Evolutionary conservation across 2,113 vertebrate species (phyloP), one percentile per base, ranked within the genome.

Genomic region (Butorides virescens): DNA sequence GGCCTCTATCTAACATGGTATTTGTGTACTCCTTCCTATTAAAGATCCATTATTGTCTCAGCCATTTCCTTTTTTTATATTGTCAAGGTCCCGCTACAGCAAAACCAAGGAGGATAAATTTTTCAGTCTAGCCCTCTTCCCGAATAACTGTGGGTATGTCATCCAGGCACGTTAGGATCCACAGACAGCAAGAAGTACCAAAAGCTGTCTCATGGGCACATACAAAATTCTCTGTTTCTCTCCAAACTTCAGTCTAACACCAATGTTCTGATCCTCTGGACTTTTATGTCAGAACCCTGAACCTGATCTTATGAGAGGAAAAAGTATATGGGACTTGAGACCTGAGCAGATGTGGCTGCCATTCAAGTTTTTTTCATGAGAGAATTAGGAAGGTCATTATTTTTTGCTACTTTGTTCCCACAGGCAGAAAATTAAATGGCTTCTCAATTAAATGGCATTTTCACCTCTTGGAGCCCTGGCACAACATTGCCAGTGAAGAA

Each of bases 141-240:
- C 4, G 6, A 62, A 44, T 34, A 56, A 55, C 11, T 29, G 3
- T 50, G 20, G 0, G 2, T 46, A 3, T 49, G 12, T 44, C 6
- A 89, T 86, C 27, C 12, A 61, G 39, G 8, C 8, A 34, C 9
- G 22, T 49, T 52, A 39, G 5, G 8, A 49, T 13, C 16, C 49
- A n/a, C 11, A 85, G 34, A 39, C 15, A 58, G 23, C 15, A 73
- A 79, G 53, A 71, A 50, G 5, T 26, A 32, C 3, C 7, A n/a
- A 46, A 55, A 89, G 5, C 3, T 58, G 6, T 34, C 20, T 76
- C 15, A 36, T 3, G 9, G 39, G 3, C 9, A 47, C 8, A 4
- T 3, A 21, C 0, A 61, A 19, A 86, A 56, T 39, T n/a, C 14
- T 37, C 12, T 32, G 6, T 29, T 75, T 44, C 5, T 52, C 11